Base-by-base conservation (phyloP, 2,113 vertebrate genomes). In the Brachyhypopomus occidentalis region DNA sequence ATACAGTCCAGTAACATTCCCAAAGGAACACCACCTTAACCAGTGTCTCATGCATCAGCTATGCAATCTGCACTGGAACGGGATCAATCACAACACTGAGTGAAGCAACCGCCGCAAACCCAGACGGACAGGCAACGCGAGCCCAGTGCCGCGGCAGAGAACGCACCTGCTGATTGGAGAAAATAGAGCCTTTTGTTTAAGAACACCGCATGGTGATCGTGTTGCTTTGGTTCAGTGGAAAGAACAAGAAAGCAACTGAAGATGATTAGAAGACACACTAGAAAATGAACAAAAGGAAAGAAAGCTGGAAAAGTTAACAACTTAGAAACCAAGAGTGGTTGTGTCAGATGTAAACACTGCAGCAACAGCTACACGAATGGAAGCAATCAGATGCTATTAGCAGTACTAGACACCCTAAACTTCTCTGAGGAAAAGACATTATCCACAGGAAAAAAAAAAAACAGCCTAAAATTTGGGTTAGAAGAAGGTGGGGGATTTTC, bases 371-470 rank as follows among this genome's bases (percentile, higher is more conserved):
- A 72, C 78, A 85, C 70, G 84, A 87, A 90, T 88, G 88, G 87
- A 90, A 90, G 88, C 87, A 90, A 91, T 91, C 88, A 86, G 86
- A 78, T 80, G 87, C 83, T 86, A 86, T 89, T 91, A 88, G 86
- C 83, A 63, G 83, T 66, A 83, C 74, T 80, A 87, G 81, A 89
- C 84, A 86, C 80, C 73, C 85, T 83, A 64, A 38, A 79, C 38
- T 45, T 25, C 38, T 55, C 27, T 20, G 63, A 77, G 36, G 34
- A 63, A 76, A 66, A 64, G n/a, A 41, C 14, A 52, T 64, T 30
- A 76, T 16, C 19, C 19, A 78, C 56, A 27, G 34, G 63, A 67
- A 59, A 67, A 60, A 25, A 11, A 67, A 59, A 67, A 60, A 25
- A 11, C 23, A 6, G 55, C 48, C 14, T 62, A 12, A 63, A 63